These are phyloP conservation scores for Pangasius mekongensis DNA, from an alignment of 2,797 vertebrate genomes.

Conservation along the genomic window DNA sequence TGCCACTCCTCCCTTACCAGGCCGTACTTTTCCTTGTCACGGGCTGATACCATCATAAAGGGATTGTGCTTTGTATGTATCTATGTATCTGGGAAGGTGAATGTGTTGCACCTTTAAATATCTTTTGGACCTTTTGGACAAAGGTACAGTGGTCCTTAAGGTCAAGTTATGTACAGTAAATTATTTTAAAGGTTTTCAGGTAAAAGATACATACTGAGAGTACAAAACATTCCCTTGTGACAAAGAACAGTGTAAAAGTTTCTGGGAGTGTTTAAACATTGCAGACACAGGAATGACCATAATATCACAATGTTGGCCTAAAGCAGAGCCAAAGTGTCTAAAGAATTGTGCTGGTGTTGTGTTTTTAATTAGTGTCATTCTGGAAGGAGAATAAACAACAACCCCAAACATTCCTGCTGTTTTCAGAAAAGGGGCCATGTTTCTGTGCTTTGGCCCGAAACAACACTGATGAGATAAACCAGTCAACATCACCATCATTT, in stretches of 20 bases:
- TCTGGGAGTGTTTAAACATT: background rate
- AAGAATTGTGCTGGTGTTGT: background rate
- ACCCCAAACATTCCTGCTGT: slow-evolving; percentile 11
- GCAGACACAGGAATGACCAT: background rate
- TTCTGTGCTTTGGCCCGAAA: slow-evolving; percentile 32
- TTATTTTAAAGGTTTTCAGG: background rate
- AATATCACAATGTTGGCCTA: background rate
- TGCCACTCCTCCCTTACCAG: background rate
- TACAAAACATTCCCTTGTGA: background rate
- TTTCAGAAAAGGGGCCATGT: slow-evolving; percentile 8
- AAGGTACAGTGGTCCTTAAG: background rate
- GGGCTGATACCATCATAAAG: background rate
- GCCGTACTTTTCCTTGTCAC: background rate
- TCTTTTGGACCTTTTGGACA: background rate
- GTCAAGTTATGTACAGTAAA: background rate
- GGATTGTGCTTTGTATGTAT: background rate
- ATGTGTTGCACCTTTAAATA: background rate
- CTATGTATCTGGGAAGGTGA: background rate
- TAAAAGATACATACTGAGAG: background rate
- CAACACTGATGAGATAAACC: slow-evolving; percentile 30
- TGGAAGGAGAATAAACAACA: slow-evolving; percentile 29
- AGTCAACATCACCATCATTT: slow-evolving; percentile 15
- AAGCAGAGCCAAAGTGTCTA: background rate
- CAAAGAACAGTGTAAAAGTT: background rate
- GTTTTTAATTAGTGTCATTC: slow-evolving; percentile 18